Evolutionary conservation across 2,888 invertebrate species (phyloP).

Genomic region (Catocala fraxini): DNA sequence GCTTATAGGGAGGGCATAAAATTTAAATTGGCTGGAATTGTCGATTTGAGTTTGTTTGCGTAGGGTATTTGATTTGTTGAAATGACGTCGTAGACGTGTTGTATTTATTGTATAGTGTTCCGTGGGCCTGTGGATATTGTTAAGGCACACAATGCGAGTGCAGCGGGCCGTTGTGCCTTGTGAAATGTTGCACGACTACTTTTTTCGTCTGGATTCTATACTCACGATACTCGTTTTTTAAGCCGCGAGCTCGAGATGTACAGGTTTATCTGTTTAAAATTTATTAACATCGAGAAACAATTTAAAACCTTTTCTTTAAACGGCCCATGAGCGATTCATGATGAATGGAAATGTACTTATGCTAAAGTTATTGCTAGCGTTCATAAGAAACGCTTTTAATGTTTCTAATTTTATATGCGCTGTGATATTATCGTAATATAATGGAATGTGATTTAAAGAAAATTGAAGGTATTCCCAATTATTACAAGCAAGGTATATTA

Average conservation of each 20-base stretch:
- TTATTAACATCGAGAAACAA: constrained; percentile 88
- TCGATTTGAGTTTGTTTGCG: constrained; percentile 78
- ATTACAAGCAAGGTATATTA: too few relatives aligned
- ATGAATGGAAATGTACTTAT: constrained; percentile 76
- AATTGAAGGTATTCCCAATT: too few relatives aligned
- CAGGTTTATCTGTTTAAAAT: constrained; percentile 88
- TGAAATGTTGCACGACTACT: constrained; percentile 88
- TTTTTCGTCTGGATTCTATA: constrained; percentile 87
- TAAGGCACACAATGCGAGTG: constrained; percentile 85
- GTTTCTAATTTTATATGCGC: constrained; percentile 45
- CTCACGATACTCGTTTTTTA: constrained; percentile 86
- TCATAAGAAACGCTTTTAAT: constrained; percentile 54
- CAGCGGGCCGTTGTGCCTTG: constrained; percentile 86
- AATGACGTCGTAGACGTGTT: constrained; percentile 77
- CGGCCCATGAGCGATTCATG: constrained; percentile 78
- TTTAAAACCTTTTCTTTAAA: constrained; percentile 85
- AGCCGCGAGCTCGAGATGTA: constrained; percentile 85
- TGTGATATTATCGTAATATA: constrained; percentile 29
- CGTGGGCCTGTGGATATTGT: constrained; percentile 81
- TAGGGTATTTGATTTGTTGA: constrained; percentile 81
- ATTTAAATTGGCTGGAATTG: constrained; percentile 78
- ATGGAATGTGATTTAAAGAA: not conserved
- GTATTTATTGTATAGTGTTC: constrained; percentile 80
- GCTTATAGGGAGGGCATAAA: constrained; percentile 67
- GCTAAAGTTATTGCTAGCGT: constrained; percentile 67